These are phyloP conservation scores for Exocentrus adspersus DNA, from an alignment of 2,888 invertebrate genomes.

Conservation along the genomic window DNA sequence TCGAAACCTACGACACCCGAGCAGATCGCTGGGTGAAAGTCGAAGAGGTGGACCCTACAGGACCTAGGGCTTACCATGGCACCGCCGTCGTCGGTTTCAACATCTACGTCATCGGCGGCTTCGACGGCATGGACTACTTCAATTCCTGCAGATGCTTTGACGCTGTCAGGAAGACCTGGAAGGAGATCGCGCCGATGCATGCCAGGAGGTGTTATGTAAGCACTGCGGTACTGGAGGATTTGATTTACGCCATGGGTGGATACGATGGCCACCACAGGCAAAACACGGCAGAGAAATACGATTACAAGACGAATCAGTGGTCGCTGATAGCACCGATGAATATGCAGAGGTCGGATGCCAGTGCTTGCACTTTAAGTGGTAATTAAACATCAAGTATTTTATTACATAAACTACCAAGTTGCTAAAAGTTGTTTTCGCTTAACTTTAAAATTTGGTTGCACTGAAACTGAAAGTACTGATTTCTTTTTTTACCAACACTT, in stretches of 20 bases:
- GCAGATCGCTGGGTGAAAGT: slow-evolving; percentile 91
- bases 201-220: slow-evolving; percentile 88
- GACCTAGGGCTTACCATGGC: slow-evolving; percentile 93
- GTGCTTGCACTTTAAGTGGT: slow-evolving; percentile 87
- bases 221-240: slow-evolving; percentile 79
- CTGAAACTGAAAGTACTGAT: too few species aligned
- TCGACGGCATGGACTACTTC: slow-evolving; percentile 71
- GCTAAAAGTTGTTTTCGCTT: too few species aligned
- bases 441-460: too few species aligned
- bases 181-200: slow-evolving; percentile 91
- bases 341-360: slow-evolving; percentile 88
- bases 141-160: slow-evolving; percentile 74
- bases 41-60: slow-evolving; percentile 81
- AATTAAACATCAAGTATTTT: slow-evolving; percentile 41
- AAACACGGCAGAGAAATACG: slow-evolving; percentile 87
- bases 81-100: slow-evolving; percentile 85
- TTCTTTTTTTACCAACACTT: too few species aligned
- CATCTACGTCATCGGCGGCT: slow-evolving; percentile 92
- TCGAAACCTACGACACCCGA: slow-evolving; percentile 89
- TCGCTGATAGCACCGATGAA: slow-evolving; percentile 88
- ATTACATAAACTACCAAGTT: too few species aligned
- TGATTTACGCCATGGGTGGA: slow-evolving; percentile 89
- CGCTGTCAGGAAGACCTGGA: slow-evolving; percentile 85
- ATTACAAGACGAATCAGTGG: slow-evolving; percentile 88
- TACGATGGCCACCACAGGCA: slow-evolving; percentile 88